Percentiles rank a stretch among this genome's conserved stretches.
These are phyloP conservation scores for Aselliscus stoliczkanus DNA, from an alignment of 2,797 vertebrate species.

Conservation along the genomic window DNA sequence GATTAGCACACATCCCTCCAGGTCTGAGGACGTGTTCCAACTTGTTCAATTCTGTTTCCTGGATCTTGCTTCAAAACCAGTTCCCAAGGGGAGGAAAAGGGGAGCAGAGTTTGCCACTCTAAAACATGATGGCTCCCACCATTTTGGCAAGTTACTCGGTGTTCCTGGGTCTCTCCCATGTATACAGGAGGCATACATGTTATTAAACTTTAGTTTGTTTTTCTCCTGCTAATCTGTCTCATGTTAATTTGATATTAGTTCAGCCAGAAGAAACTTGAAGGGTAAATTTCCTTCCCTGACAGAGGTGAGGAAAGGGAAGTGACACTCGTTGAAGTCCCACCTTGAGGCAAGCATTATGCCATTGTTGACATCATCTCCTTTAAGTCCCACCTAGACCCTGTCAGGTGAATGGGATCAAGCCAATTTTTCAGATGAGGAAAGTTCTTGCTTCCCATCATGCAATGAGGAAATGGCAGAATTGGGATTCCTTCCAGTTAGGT, in stretches of 20 bases:
- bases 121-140: background rate
- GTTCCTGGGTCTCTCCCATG: background rate
- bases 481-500: background rate
- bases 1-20: background rate
- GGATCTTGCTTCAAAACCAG: background rate
- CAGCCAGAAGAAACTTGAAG: background rate
- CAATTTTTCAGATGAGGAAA: background rate
- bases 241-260: background rate
- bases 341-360: background rate
- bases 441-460: background rate
- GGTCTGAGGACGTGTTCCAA: background rate
- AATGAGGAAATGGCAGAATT: background rate
- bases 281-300: background rate
- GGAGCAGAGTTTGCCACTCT: background rate
- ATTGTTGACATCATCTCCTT: rapidly evolving
- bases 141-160: background rate
- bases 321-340: background rate
- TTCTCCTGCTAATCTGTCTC: background rate
- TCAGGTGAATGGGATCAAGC: background rate
- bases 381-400: background rate
- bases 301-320: background rate
- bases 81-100: background rate
- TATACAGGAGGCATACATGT: background rate
- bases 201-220: background rate
- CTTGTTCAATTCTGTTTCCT: background rate